These are phyloP conservation scores for Orthosia gothica DNA, from an alignment of 2,888 invertebrate genomes.

Conservation along the genomic window DNA sequence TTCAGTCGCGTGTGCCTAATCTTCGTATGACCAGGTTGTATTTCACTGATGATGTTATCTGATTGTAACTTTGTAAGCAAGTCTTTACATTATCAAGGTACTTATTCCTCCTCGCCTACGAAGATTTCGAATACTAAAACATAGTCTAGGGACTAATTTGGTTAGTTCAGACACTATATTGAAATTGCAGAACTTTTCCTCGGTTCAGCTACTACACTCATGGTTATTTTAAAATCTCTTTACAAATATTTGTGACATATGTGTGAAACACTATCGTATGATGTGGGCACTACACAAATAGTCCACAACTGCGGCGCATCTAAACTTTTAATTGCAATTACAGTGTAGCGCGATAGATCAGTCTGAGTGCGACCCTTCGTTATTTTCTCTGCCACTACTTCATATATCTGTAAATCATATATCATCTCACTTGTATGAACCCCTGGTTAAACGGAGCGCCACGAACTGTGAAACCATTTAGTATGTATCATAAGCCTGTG, in stretches of 20 bases:
- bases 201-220: background rate
- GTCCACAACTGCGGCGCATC: conserved; percentile 8
- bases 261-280: background rate
- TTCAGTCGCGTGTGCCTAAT: conserved; percentile 41
- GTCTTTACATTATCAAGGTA: conserved; percentile 4
- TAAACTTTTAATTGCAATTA: conserved; percentile 58
- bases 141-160: background rate
- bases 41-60: conserved; percentile 35
- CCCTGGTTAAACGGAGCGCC: conserved; percentile 17
- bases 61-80: conserved; percentile 13
- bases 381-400: conserved; percentile 8
- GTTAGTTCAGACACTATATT: background rate
- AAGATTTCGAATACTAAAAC: background rate
- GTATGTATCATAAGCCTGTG: conserved; percentile 12
- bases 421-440: conserved; percentile 30
- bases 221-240: background rate
- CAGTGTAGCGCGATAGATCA: conserved; percentile 31
- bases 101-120: background rate
- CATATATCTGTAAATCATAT: conserved; percentile 29
- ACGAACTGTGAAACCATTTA: conserved; percentile 19
- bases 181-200: background rate
- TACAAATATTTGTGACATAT: conserved; percentile 5
- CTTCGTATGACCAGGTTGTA: conserved; percentile 22
- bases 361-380: conserved; percentile 28
- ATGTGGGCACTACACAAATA: background rate